Base-by-base conservation (phyloP, 2,888 invertebrate genomes). In the Plebejus melissa region DNA sequence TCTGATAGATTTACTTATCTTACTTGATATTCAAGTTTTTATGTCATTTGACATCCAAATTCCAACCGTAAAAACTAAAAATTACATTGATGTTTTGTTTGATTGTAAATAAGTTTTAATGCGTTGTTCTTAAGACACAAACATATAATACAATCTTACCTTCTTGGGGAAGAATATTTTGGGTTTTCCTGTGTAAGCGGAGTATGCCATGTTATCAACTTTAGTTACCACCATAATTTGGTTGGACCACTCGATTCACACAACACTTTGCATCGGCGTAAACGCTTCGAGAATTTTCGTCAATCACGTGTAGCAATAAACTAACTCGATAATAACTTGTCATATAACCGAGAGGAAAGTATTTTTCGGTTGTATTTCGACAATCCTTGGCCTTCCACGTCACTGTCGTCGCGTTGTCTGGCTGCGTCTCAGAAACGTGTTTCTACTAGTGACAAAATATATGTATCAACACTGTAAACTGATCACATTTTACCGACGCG, bases 91-190 rank as follows among this genome's bases (percentile, higher is more conserved):
- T 46, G 9, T 13, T 46, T 72, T 16, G 50, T 46, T 46, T 22
- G 28, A 41, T 41, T 4, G 46, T 41, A 22, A n/a, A 71, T 46
- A 22, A n/a, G 28, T 13, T 16, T 22, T 50, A 57, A 57, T 41
- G 6, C 7, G 54, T 54, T 4, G 16, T 13, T 54, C 16, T 13
- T 41, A 41, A 7, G 36, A 36, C 57, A 9, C 16, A 54, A 32
- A 4, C 2, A 54, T 69, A 4, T 38, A 38, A 69, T 69, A 22
- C 13, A 74, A 60, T 72, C 90, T 90, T 87, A 92, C 93, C 93
- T 93, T 93, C 90, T 93, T 92, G 81, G 92, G 93, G 82, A 90
- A 93, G 86, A 93, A 91, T 79, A 92, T 91, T 88, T 93, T 93
- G 79, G 93, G 93, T 91, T 91, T 92, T 88, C 93, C 93, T 82